Evolutionary conservation across 1,140 invertebrate species (phyloP), one percentile per base, ranked within the genome.

Genomic region (Grapholita molesta): DNA sequence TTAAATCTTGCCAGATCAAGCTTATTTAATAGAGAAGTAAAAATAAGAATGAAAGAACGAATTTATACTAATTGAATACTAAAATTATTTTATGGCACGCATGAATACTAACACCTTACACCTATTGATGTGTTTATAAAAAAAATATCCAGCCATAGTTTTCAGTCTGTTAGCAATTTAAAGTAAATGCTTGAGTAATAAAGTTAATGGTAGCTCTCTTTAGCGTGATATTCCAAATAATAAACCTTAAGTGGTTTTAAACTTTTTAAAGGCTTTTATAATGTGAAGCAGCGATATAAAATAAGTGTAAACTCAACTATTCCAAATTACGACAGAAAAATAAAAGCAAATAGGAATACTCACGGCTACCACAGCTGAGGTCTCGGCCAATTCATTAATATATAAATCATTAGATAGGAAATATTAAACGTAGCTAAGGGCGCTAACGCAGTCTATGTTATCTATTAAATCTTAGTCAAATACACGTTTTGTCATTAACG

Each of bases 401-500:
- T 67, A 74, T 69, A 61, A 61, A 61, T 61, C 55, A 61, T 61
- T 61, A 61, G 55, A 61, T 61, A 61, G 28, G 55, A 18, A 61
- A 61, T 61, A 61, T 61, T 61, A 73, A 74, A 68, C 42, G 67
- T 53, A 68, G 74, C 77, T 73, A 42, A 48, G 70, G 78, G 79
- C 76, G 75, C 74, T 67, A 67, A 28, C 48, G 67, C 42, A n/a
- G 18, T 15, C 42, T 48, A 69, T 73, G 73, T 83, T 84, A 86
- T 84, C 80, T 83, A 84, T 87, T 84, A 84, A 80, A 89, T 89
- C 84, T 86, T 71, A 78, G 70, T 74, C 78, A 73, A 82, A 76
- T 72, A 81, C 72, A 72, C 75, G 85, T 68, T 82, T 86, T 85
- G 79, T 86, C 83, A 87, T 89, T 84, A 87, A 87, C 82, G 79